Conservation (phyloP, 2,888 invertebrate species). For the Chrysolina americana region DNA sequence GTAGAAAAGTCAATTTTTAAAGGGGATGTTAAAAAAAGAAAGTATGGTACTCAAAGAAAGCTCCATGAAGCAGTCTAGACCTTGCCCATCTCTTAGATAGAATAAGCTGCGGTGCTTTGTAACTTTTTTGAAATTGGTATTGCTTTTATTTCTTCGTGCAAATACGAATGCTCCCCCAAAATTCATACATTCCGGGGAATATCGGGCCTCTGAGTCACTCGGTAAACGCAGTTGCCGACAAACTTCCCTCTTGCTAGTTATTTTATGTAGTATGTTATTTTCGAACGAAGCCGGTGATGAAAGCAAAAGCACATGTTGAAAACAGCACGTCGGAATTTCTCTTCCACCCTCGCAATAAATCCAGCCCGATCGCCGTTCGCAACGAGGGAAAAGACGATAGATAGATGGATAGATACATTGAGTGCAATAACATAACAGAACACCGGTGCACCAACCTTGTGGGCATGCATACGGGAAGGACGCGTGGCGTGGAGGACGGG, state of each 20-base stretch:
- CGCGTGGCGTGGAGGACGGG: conserved; percentile 43
- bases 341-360: conserved; percentile 21
- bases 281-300: not conserved
- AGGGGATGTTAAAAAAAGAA: too few species aligned
- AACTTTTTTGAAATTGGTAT: too few species aligned
- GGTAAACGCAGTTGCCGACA: not conserved
- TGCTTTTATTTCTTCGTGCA: too few species aligned
- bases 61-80: too few species aligned
- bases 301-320: conserved; percentile 13
- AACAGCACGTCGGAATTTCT: conserved; percentile 11
- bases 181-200: too few species aligned
- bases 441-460: conserved; percentile 20
- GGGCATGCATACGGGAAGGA: conserved; percentile 36
- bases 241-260: not conserved
- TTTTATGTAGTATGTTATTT: conserved; percentile 1
- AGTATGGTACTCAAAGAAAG: too few species aligned
- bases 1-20: too few species aligned
- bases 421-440: conserved; percentile 13
- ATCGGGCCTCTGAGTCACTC: too few species aligned
- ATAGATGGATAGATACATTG: conserved; percentile 1
- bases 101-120: too few species aligned
- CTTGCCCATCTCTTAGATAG: too few species aligned
- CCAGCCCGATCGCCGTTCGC: conserved; percentile 3
- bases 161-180: too few species aligned
- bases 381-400: not conserved